A percentile compares a stretch with the other conserved stretches of the same genome.
phyloP scores from a whole-genome alignment of 2,888 invertebrate genomes.

The Linyphia triangularis region DNA sequence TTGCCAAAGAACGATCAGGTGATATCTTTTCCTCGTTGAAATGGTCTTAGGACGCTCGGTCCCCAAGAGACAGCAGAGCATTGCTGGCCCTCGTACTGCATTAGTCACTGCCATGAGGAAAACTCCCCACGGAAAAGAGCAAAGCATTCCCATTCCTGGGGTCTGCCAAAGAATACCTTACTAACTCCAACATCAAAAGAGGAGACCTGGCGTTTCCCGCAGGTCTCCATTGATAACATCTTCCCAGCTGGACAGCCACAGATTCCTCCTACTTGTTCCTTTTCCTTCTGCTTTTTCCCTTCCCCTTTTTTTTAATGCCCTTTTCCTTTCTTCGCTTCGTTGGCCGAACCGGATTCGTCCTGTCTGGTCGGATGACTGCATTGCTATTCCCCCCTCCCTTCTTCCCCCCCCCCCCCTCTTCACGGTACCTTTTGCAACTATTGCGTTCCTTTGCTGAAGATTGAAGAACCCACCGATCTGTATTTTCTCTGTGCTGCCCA shows the following conservation, averaged over 20 bases:
- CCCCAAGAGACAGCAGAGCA: not conserved
- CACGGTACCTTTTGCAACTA: not conserved
- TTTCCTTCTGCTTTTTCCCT: not conserved
- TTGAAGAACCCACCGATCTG: conserved; percentile 29
- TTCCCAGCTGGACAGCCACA: conserved; percentile 63
- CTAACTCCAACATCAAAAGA: conserved; percentile 26
- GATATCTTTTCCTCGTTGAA: too few relatives aligned
- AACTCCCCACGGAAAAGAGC: not conserved
- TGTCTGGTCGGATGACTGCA: conserved; percentile 74
- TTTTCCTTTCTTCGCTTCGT: conserved; percentile 62
- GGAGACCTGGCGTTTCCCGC: conserved; percentile 30
- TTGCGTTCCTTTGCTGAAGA: not conserved
- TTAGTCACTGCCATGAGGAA: not conserved
- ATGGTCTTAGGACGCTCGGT: not conserved
- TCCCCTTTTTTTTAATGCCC: conserved; percentile 19
- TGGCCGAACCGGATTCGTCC: conserved; percentile 72
- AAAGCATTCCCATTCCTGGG: conserved; percentile 4
- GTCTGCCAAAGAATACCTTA: conserved; percentile 3
- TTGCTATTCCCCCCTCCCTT: conserved; percentile 16
- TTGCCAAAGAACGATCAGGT: too few relatives aligned
- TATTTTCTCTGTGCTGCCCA: conserved; percentile 18
- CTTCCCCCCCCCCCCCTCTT: not conserved
- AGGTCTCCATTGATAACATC: conserved; percentile 69
- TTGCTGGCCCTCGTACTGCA: not conserved
- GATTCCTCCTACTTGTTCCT: conserved; percentile 37